Conservation (phyloP, 2,888 invertebrate species). For the Acanthococcus lagerstroemiae region DNA sequence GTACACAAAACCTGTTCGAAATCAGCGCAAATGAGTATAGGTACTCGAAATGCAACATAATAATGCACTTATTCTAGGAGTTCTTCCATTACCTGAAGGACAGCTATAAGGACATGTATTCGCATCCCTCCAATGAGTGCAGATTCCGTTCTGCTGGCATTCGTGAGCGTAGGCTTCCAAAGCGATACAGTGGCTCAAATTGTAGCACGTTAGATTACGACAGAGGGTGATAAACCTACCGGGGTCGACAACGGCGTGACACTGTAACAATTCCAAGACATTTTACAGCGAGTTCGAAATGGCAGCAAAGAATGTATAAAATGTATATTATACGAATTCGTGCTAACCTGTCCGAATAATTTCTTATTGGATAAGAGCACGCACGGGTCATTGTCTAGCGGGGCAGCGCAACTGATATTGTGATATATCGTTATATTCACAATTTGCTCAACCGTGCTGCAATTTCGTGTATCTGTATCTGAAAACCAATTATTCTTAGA, state of each 20-base stretch:
- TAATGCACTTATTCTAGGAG: too few species aligned
- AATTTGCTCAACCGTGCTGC: background rate
- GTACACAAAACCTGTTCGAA: conserved; percentile 43
- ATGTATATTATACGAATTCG: background rate
- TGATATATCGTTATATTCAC: too few species aligned
- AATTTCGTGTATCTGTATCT: conserved; percentile 1
- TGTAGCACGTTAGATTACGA: conserved; percentile 54
- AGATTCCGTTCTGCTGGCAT: conserved; percentile 60
- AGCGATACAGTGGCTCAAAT: conserved; percentile 52
- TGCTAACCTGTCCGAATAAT: conserved; percentile 14
- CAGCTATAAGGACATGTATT: conserved; percentile 58
- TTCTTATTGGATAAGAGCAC: background rate
- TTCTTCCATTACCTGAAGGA: conserved; percentile 43
- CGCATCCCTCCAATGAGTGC: conserved; percentile 58
- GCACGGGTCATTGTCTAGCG: conserved; percentile 10
- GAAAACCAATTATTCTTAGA: too few species aligned
- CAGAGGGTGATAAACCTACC: conserved; percentile 55
- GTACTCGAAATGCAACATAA: too few species aligned
- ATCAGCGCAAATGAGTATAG: background rate
- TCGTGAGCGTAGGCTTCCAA: conserved; percentile 63
- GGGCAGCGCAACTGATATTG: conserved; percentile 5
- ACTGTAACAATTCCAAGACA: too few species aligned
- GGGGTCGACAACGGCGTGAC: conserved; percentile 54
- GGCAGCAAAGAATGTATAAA: too few species aligned
- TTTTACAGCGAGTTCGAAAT: too few species aligned